Percentiles rank a stretch among this genome's conserved stretches.
These are phyloP conservation scores for Neolamprologus ventralis DNA, from an alignment of 2,113 vertebrate genomes.

Conservation along the genomic window DNA sequence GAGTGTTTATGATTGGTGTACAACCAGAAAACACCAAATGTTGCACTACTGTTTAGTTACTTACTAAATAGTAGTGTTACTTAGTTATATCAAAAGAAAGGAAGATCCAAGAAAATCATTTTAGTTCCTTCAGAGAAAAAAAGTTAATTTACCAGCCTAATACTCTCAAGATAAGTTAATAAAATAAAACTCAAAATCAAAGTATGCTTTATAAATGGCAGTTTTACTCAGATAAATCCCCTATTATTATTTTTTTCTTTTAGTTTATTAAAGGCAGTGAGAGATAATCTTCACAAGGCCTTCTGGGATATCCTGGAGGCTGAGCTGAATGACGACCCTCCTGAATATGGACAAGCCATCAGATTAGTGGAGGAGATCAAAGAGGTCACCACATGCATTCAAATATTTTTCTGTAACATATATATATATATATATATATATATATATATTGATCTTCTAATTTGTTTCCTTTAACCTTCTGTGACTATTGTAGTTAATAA, in stretches of 20 bases:
- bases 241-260: not conserved
- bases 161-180: not conserved
- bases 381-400: slow-evolving; percentile 71
- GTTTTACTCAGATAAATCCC: not conserved
- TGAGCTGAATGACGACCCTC: slow-evolving; percentile 84
- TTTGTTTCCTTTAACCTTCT: not conserved
- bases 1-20: not conserved
- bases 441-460: not conserved
- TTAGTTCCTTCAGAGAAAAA: not conserved
- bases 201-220: not conserved
- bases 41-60: not conserved
- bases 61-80: not conserved
- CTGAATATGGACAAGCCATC: slow-evolving; percentile 84
- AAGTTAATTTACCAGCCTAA: not conserved
- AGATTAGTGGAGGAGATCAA: slow-evolving; percentile 88
- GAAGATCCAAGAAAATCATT: not conserved
- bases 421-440: not conserved
- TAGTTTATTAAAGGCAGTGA: slow-evolving; percentile 80
- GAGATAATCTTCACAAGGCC: slow-evolving; percentile 82
- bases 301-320: slow-evolving; percentile 88
- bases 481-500: not conserved
- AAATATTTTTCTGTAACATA: not conserved
- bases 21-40: not conserved
- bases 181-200: not conserved
- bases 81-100: not conserved